Conservation (phyloP, 2,113 vertebrate genomes). For the Ctenodactylus gundi region DNA sequence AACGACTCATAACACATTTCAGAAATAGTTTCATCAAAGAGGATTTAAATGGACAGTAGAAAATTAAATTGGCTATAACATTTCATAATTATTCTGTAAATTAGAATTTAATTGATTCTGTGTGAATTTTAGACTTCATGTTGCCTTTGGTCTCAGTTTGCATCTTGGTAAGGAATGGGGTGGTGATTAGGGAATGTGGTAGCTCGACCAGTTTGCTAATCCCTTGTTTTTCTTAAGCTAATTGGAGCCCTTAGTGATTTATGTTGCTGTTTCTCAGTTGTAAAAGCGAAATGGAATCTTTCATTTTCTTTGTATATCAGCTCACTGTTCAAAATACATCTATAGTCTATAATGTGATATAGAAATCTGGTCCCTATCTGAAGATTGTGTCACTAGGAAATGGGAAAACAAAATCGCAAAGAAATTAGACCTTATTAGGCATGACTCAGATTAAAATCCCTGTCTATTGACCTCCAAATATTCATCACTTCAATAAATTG, state of each 20-base stretch:
- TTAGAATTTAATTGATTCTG: background rate
- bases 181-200: background rate
- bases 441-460: background rate
- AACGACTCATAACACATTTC: background rate
- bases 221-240: background rate
- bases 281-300: background rate
- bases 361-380: background rate
- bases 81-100: background rate
- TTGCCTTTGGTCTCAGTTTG: background rate
- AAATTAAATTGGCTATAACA: background rate
- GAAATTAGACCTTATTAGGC: background rate
- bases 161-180: background rate
- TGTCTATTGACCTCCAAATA: background rate
- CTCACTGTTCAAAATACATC: background rate
- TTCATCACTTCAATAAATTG: background rate
- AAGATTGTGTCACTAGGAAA: background rate
- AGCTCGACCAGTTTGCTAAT: background rate
- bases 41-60: background rate
- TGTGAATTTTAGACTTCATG: background rate
- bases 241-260: background rate
- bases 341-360: background rate
- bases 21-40: background rate
- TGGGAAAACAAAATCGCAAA: background rate
- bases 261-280: background rate
- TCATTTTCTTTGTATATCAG: background rate